These are phyloP conservation scores for Carcharodon carcharias DNA, from an alignment of 2,797 vertebrate species.

Conservation along the genomic window DNA sequence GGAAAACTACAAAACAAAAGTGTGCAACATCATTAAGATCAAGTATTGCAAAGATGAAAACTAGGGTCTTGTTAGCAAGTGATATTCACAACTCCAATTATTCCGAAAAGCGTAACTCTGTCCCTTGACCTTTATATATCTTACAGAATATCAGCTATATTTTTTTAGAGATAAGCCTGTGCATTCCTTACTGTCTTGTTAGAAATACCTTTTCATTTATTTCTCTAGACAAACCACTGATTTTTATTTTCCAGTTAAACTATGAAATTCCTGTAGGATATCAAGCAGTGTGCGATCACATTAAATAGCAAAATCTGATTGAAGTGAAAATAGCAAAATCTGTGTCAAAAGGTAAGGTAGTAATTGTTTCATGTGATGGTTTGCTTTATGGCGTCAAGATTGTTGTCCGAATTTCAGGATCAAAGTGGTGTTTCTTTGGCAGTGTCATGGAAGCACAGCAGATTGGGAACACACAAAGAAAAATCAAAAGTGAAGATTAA, in stretches of 20 bases:
- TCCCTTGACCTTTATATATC: slow-evolving; percentile 22
- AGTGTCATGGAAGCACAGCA: neutral
- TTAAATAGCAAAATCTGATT: neutral
- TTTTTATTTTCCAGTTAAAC: neutral
- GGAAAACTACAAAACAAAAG: neutral
- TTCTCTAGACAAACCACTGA: neutral
- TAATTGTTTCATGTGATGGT: neutral
- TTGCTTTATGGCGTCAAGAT: neutral
- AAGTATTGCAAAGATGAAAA: neutral
- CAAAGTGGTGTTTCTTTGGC: neutral
- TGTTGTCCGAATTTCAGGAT: neutral
- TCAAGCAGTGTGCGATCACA: neutral
- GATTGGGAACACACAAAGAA: neutral
- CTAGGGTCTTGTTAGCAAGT: neutral
- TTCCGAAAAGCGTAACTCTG: neutral
- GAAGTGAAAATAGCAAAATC: neutral
- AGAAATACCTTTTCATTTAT: neutral
- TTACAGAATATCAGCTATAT: neutral
- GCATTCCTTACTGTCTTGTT: neutral
- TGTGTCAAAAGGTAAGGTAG: neutral
- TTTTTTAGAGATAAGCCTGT: slow-evolving; percentile 1
- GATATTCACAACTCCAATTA: slow-evolving; percentile 19
- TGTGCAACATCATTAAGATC: neutral
- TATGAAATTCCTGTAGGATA: neutral
- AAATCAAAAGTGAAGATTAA: neutral